phyloP scores from a whole-genome alignment of 2,888 invertebrate species.

The Drosophila ezoana region DNA sequence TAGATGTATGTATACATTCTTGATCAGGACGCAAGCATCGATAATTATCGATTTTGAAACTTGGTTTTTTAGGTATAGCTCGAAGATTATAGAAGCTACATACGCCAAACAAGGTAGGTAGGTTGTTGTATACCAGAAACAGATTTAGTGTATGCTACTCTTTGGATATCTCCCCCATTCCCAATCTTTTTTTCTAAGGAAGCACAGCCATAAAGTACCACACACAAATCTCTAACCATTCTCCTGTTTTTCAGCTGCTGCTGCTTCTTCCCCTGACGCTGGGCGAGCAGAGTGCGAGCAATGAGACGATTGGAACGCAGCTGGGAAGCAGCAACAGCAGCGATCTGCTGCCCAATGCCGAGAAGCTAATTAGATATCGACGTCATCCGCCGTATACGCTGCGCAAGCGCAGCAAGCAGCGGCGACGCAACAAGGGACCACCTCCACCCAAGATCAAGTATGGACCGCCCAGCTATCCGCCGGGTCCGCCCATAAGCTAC shows the following conservation, averaged over 20 bases:
- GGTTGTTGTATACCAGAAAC: too few species aligned
- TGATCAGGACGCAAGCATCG: too few species aligned
- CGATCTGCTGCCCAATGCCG: slow-evolving; percentile 66
- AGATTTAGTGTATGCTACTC: too few species aligned
- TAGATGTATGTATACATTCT: too few species aligned
- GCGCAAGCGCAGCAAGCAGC: slow-evolving; percentile 71
- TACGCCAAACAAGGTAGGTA: too few species aligned
- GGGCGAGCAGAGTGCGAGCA: slow-evolving; percentile 21
- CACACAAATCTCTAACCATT: slow-evolving; percentile 16
- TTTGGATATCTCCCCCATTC: too few species aligned
- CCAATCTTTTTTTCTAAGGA: too few species aligned
- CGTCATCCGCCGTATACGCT: slow-evolving; percentile 78
- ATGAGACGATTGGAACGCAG: slow-evolving; percentile 20
- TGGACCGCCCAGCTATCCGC: slow-evolving; percentile 68
- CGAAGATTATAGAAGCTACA: too few species aligned
- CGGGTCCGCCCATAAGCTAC: slow-evolving; percentile 54
- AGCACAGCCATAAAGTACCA: background rate
- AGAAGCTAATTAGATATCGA: slow-evolving; percentile 75
- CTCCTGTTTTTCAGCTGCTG: slow-evolving; percentile 37
- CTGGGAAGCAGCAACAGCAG: slow-evolving; percentile 4
- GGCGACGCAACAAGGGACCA: slow-evolving; percentile 68
- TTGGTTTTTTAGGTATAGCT: too few species aligned
- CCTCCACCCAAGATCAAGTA: slow-evolving; percentile 72
- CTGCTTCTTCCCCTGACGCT: slow-evolving; percentile 38
- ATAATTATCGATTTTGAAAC: too few species aligned